phyloP scores from a whole-genome alignment of 2,888 invertebrate genomes.

The Dynastes tityus region DNA sequence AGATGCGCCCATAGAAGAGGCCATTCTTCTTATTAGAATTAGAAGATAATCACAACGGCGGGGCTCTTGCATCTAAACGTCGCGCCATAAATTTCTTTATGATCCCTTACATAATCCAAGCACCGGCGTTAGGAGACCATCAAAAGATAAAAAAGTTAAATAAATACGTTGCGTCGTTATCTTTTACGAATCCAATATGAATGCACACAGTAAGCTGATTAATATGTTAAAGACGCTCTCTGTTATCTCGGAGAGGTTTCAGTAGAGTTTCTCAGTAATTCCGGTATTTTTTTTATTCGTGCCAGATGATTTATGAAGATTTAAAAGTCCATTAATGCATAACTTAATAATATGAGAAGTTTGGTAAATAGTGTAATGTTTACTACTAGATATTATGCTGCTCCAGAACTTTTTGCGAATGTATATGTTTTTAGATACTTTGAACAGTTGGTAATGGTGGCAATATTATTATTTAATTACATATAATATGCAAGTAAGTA shows the following conservation, averaged over 20 bases:
- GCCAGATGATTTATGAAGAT: too few relatives aligned
- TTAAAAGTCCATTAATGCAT: too few relatives aligned
- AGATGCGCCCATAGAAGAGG: neutral
- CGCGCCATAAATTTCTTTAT: slow-evolving; percentile 29
- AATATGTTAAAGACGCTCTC: slow-evolving; percentile 21
- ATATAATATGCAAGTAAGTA: too few relatives aligned
- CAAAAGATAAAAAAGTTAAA: slow-evolving; percentile 36
- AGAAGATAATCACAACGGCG: slow-evolving; percentile 12
- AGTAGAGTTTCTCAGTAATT: neutral
- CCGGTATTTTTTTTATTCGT: neutral
- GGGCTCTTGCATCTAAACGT: slow-evolving; percentile 2
- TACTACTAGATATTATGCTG: too few relatives aligned
- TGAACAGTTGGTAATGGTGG: too few relatives aligned
- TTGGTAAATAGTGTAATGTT: too few relatives aligned
- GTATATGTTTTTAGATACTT: too few relatives aligned
- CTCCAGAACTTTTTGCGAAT: too few relatives aligned
- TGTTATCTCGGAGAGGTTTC: neutral
- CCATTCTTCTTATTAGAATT: slow-evolving; percentile 22
- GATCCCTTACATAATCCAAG: slow-evolving; percentile 30
- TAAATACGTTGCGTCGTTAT: slow-evolving; percentile 28
- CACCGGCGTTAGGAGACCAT: neutral
- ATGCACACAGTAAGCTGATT: slow-evolving; percentile 13
- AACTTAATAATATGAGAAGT: too few relatives aligned
- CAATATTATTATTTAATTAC: too few relatives aligned
- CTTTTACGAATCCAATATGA: slow-evolving; percentile 9